Evolutionary conservation across 2,888 invertebrate species (phyloP), one percentile per base, ranked within the genome.

Genomic region (Coecobrya sp.): DNA sequence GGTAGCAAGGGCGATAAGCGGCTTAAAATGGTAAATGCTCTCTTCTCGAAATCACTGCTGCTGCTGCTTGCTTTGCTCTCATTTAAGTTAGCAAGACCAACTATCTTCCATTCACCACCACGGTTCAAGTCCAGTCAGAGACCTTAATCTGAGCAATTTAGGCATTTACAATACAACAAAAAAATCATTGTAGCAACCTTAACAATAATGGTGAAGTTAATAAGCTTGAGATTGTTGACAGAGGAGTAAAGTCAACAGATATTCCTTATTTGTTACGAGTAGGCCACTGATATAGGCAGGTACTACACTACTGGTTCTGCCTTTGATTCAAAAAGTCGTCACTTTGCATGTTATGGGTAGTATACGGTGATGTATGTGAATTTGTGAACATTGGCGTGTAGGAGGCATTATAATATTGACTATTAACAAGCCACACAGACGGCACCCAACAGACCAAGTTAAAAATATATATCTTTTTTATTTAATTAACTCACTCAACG

Each of bases 71-170:
- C 42, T 85, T 8, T 22, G 25, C 65, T 70, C 42, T 42, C 65
- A 65, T 85, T 65, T 68, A 22, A 30, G n/a, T n/a, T 49, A 55
- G 42, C 36, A 19, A 45, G 19, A 22, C 22, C 73, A 45, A 45
- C 19, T 22, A 25, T 45, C 16, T 22, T 16, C 25, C 81, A 42
- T 59, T 45, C 52, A 25, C 36, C 22, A 70, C 62, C 3, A 25
- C 62, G 70, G 86, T 81, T 91, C 86, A 86, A 86, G 86, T 91
- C 86, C 91, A 86, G 91, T 91, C 86, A 91, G 81, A 86, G 86
- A 91, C 91, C 91, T 91, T 91, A 86, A 86, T 86, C 90, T 76
- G 65, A 79, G 62, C 79, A 86, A 91, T 91, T 91, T 79, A 81
- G 68, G 22, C 59, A 65, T 59, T 52, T 42, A 52, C 22, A 70